These are phyloP conservation scores for Sinocyclocheilus rhinocerous DNA, from an alignment of 2,113 vertebrate species.

Conservation along the genomic window DNA sequence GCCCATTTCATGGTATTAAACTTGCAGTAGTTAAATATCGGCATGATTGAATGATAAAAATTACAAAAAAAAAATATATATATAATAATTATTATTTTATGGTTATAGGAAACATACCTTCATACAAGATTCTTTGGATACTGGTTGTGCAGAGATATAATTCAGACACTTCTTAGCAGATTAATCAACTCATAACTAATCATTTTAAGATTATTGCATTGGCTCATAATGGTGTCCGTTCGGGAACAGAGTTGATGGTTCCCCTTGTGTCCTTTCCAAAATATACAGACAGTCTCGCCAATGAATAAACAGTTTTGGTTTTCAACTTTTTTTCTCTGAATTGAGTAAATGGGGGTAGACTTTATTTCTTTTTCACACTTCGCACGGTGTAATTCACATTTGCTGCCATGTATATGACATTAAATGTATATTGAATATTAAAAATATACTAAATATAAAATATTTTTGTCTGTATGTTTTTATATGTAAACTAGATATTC, in stretches of 20 bases:
- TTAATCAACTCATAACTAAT: neutral
- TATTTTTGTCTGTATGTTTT: too few species aligned
- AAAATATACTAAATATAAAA: neutral
- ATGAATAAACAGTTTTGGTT: slow-evolving; percentile 7
- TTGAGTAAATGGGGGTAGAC: neutral
- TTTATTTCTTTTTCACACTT: neutral
- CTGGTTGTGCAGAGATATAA: too few species aligned
- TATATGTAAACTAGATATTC: too few species aligned
- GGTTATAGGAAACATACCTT: too few species aligned
- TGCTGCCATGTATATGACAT: neutral
- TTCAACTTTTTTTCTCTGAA: neutral
- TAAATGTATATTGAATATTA: neutral
- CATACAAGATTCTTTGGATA: too few species aligned
- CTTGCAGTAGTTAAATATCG: neutral
- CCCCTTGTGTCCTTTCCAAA: neutral
- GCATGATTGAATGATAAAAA: neutral
- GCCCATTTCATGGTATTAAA: neutral
- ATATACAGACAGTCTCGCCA: neutral
- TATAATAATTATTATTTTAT: too few species aligned
- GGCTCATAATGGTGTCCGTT: neutral
- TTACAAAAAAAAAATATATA: neutral
- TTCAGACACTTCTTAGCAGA: too few species aligned
- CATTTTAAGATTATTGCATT: neutral
- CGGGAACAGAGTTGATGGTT: neutral
- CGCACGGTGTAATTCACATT: neutral